Conservation (phyloP, 1,140 invertebrate species). For the Formica selysi region DNA sequence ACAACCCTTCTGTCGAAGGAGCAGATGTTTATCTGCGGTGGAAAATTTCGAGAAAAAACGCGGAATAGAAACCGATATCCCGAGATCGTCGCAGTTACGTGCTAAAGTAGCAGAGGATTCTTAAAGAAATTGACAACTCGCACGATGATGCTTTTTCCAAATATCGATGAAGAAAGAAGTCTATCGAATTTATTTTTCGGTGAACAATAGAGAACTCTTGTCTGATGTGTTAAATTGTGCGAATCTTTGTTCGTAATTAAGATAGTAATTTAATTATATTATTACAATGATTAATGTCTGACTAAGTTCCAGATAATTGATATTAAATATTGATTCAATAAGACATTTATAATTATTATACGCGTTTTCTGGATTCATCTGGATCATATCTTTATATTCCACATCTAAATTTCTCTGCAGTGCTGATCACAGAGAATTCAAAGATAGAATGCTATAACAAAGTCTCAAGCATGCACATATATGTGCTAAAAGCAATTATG, state of each 20-base stretch:
- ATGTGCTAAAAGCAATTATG: background rate
- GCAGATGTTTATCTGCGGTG: slow-evolving; percentile 67
- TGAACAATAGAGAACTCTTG: background rate
- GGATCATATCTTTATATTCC: background rate
- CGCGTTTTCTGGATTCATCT: background rate
- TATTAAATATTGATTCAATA: background rate
- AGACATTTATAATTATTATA: background rate
- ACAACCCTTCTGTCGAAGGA: slow-evolving; percentile 19
- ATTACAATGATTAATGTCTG: background rate
- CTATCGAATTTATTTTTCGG: background rate
- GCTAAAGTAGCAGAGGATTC: background rate
- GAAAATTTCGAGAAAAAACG: slow-evolving; percentile 70
- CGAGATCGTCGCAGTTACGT: slow-evolving; percentile 37
- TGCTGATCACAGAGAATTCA: no score
- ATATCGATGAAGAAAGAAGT: background rate
- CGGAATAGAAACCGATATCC: slow-evolving; percentile 72
- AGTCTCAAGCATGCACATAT: no score
- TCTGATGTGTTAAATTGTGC: background rate
- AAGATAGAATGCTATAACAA: background rate
- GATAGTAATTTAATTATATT: background rate
- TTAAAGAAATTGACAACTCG: background rate
- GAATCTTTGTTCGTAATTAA: background rate
- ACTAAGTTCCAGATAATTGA: background rate
- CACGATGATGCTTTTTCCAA: background rate
- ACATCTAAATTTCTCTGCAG: background rate